These are phyloP conservation scores for Tragelaphus strepsiceros DNA, from an alignment of 2,113 vertebrate genomes.

Conservation along the genomic window DNA sequence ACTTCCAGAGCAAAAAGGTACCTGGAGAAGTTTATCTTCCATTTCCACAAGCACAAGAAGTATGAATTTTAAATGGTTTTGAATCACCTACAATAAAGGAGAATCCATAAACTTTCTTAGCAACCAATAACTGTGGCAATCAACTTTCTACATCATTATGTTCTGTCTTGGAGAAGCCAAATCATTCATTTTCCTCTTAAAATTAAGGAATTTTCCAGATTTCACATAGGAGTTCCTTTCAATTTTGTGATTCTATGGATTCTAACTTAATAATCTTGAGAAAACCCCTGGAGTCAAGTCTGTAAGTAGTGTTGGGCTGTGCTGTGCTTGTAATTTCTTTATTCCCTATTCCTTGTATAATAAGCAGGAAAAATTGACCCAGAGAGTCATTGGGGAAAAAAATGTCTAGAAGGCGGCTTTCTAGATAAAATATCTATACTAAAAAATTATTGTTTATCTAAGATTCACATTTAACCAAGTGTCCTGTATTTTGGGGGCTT, in stretches of 20 bases:
- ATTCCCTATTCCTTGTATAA: neutral
- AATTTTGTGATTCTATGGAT: neutral
- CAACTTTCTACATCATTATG: neutral
- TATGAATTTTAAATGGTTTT: neutral
- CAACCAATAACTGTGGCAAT: neutral
- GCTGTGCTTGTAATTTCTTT: neutral
- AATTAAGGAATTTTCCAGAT: neutral
- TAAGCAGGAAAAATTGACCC: neutral
- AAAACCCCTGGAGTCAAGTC: neutral
- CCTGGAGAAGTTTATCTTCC: neutral
- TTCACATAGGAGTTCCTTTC: neutral
- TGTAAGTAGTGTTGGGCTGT: neutral
- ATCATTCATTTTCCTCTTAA: neutral
- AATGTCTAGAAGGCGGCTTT: neutral
- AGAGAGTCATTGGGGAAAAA: neutral
- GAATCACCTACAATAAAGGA: neutral
- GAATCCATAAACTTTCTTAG: neutral
- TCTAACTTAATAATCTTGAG: neutral
- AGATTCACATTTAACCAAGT: conserved; percentile 1
- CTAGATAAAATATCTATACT: neutral
- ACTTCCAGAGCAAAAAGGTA: neutral
- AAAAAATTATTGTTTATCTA: neutral
- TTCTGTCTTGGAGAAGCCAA: neutral
- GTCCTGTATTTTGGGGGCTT: neutral
- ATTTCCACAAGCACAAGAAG: neutral